These are phyloP conservation scores for Temnothorax unifasciatus DNA, from an alignment of 2,888 invertebrate species.

Conservation along the genomic window DNA sequence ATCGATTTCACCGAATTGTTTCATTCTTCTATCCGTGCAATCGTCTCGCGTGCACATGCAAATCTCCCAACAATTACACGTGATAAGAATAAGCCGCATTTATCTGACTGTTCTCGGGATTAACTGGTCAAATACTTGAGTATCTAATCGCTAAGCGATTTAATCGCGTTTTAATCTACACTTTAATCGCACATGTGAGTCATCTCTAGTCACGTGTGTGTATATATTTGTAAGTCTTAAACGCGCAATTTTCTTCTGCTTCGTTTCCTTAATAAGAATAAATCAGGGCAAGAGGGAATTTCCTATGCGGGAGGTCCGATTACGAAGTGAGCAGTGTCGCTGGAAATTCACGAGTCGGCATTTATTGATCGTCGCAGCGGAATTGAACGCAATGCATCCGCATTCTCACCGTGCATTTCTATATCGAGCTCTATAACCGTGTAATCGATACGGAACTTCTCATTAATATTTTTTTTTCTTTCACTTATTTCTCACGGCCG, in stretches of 20 bases:
- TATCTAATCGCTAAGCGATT: neutral
- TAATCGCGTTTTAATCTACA: constrained; percentile 16
- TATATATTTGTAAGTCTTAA: neutral
- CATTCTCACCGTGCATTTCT: constrained; percentile 60
- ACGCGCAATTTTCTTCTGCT: neutral
- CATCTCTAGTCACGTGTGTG: neutral
- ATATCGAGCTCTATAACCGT: constrained; percentile 41
- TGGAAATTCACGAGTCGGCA: constrained; percentile 55
- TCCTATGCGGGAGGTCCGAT: neutral
- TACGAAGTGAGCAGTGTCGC: constrained; percentile 24
- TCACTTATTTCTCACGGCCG: neutral
- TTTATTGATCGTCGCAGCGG: constrained; percentile 74
- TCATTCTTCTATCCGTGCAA: neutral
- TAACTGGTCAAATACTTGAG: constrained; percentile 24
- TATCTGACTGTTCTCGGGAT: constrained; percentile 9
- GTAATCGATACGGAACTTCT: constrained; percentile 24
- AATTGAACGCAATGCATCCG: constrained; percentile 69
- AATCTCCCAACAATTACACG: constrained; percentile 30
- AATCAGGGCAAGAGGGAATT: neutral
- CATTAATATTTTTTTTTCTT: constrained; percentile 18
- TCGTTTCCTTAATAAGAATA: neutral
- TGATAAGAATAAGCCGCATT: constrained; percentile 41
- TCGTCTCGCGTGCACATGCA: constrained; percentile 38
- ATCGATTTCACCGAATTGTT: neutral
- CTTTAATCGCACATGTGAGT: constrained; percentile 13